Conservation (phyloP, 2,888 invertebrate genomes). For the Coronaproctus castanopsis region DNA sequence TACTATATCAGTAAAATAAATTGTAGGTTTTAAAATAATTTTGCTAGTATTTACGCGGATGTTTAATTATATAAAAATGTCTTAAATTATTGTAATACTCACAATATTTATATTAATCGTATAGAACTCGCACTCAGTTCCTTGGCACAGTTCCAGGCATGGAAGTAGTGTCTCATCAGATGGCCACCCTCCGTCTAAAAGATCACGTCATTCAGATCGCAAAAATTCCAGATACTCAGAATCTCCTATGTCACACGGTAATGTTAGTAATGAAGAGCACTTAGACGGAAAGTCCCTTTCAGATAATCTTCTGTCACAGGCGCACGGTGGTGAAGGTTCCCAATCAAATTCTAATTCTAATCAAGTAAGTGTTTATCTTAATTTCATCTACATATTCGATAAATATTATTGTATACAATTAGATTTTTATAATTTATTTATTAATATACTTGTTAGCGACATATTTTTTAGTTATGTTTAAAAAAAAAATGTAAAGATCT, state of each 20-base stretch:
- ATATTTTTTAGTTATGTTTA: too few relatives aligned
- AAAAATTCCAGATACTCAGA: slow-evolving; percentile 17
- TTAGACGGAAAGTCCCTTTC: slow-evolving; percentile 6
- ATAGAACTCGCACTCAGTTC: too few relatives aligned
- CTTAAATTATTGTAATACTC: too few relatives aligned
- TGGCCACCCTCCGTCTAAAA: slow-evolving; percentile 20
- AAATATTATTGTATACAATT: not conserved
- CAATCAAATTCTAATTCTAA: slow-evolving; percentile 5
- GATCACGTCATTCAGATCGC: slow-evolving; percentile 19
- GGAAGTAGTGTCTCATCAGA: slow-evolving; percentile 10
- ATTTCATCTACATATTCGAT: not conserved
- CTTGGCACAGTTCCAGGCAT: slow-evolving; percentile 9
- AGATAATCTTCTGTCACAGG: slow-evolving; percentile 7
- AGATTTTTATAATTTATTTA: not conserved
- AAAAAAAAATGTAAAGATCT: too few relatives aligned
- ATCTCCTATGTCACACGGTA: slow-evolving; percentile 7
- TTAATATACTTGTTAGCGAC: too few relatives aligned
- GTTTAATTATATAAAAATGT: too few relatives aligned
- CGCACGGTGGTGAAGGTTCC: slow-evolving; percentile 4
- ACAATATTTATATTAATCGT: too few relatives aligned
- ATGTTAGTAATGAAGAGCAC: slow-evolving; percentile 5
- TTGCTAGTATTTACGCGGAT: too few relatives aligned
- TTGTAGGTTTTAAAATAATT: too few relatives aligned
- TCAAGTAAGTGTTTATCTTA: not conserved
- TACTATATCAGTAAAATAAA: too few relatives aligned